phyloP scores from a whole-genome alignment of 2,797 vertebrate genomes.

The Cuniculus paca region DNA sequence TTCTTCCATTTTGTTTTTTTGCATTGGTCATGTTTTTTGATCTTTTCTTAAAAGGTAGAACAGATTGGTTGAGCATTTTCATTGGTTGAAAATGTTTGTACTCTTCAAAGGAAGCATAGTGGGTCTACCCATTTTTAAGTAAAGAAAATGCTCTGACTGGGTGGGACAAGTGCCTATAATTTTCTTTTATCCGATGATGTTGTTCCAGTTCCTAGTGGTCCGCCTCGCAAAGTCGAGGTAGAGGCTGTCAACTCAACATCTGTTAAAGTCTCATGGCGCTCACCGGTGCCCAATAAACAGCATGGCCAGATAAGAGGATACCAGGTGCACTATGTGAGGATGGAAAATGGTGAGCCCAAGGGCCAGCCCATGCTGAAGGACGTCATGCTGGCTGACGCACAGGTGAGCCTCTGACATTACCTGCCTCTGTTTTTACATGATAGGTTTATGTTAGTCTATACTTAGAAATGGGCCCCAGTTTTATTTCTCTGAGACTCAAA shows the following conservation, averaged over 20 bases:
- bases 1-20: slow-evolving; percentile 98
- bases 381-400: slow-evolving; percentile 98
- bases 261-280: slow-evolving; percentile 99
- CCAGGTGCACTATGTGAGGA: slow-evolving; percentile 99
- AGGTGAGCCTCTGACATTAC: slow-evolving; percentile 90
- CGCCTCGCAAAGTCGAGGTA: slow-evolving; percentile 99
- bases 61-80: slow-evolving; percentile 95
- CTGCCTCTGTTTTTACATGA: fast-evolving
- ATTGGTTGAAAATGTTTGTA: slow-evolving; percentile 88
- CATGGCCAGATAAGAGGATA: slow-evolving; percentile 99
- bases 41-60: slow-evolving; percentile 95
- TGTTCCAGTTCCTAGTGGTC: slow-evolving; percentile 99
- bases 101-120: slow-evolving; percentile 92
- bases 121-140: slow-evolving; percentile 91
- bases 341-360: slow-evolving; percentile 97
- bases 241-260: slow-evolving; percentile 99
- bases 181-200: slow-evolving; percentile 98
- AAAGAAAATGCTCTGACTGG: slow-evolving; percentile 88
- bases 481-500: background rate
- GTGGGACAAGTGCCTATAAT: slow-evolving; percentile 94
- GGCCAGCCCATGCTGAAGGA: slow-evolving; percentile 99
- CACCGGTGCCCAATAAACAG: slow-evolving; percentile 98
- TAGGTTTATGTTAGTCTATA: background rate
- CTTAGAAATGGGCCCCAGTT: background rate
- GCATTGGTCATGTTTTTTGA: slow-evolving; percentile 98